Evolutionary conservation across 2,797 vertebrate genomes (phyloP), one percentile per base, ranked within the genome.

Genomic region (Parauchenoglanis punctatus): DNA sequence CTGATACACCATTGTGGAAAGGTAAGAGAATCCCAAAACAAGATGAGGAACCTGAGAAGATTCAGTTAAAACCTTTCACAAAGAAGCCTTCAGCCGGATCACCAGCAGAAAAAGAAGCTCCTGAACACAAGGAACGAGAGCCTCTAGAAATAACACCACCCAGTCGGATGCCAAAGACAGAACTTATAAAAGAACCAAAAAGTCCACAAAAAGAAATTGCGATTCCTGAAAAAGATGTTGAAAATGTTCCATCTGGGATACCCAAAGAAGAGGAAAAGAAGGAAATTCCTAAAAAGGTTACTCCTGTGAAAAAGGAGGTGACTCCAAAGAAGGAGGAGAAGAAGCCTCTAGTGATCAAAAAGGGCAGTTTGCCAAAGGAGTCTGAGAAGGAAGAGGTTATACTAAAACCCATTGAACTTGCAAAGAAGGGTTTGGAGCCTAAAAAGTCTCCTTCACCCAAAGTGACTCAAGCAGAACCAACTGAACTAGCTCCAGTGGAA

Each of bases 391-490:
- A 95, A 88, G 94, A 94, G 1, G 89, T 94, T 23, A 77, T 84
- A 72, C 90, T 96, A 61, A 96, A 95, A 89, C 95, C 94, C 46
- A 40, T 95, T 63, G 93, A 95, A 13, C 89, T 91, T 49, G 83
- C 94, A 46, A 96, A 95, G 91, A 94, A 93, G 90, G 89, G 54
- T n/a, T 44, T 93, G 0, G 91, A 95, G 85, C 89, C 95, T 52
- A 94, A 94, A 87, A 96, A 94, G 92, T 93, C 95, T 54, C 94
- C 94, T 31, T 95, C 96, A 67, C 94, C 95, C 11, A 95, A 94
- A 84, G 88, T 93, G 58, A 94, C 94, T 20, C 95, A 93, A 89
- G 84, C 87, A 87, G 92, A 90, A 59, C 91, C 91, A 44, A 93
- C 87, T 44, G 94, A 95, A 78, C 18, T 81, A 13, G 46, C 90